Percentiles rank a stretch among this genome's conserved stretches.
These are phyloP conservation scores for Gadopsis marmoratus DNA, from an alignment of 2,797 vertebrate species.

Conservation along the genomic window DNA sequence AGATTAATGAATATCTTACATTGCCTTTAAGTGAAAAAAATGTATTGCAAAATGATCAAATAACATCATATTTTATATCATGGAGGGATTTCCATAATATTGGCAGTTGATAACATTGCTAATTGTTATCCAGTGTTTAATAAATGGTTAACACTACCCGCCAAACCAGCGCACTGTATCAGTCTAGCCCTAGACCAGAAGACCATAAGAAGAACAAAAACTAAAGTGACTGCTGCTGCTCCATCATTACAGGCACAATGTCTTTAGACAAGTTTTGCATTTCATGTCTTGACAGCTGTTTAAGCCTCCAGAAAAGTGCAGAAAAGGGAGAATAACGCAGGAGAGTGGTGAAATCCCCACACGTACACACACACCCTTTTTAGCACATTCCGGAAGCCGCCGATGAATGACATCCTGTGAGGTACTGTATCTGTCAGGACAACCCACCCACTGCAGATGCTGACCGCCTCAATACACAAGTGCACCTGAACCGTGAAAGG, in stretches of 20 bases:
- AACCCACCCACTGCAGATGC: conserved; percentile 65
- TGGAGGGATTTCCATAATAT: background rate
- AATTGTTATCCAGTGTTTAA: background rate
- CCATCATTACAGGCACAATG: conserved; percentile 20
- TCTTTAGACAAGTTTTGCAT: conserved; percentile 35
- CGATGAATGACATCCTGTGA: conserved; percentile 77
- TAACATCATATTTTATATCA: background rate
- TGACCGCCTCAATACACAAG: conserved; percentile 78
- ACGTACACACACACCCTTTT: conserved; percentile 50
- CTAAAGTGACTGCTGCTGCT: conserved; percentile 20
- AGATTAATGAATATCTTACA: background rate
- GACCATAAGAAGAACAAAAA: conserved; percentile 25
- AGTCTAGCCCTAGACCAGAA: background rate
- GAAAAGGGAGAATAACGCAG: conserved; percentile 34
- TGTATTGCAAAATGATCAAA: background rate
- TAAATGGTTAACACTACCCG: background rate
- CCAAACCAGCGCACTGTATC: background rate
- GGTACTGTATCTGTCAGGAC: conserved; percentile 69
- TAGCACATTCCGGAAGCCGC: conserved; percentile 61
- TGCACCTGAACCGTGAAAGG: conserved; percentile 79
- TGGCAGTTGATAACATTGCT: background rate
- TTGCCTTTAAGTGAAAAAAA: background rate
- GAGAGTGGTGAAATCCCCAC: conserved; percentile 50
- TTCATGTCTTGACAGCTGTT: conserved; percentile 45
- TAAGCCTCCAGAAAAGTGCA: conserved; percentile 16